Evolutionary conservation across 2,113 vertebrate genomes (phyloP).

Genomic region (Tupaia chinensis): DNA sequence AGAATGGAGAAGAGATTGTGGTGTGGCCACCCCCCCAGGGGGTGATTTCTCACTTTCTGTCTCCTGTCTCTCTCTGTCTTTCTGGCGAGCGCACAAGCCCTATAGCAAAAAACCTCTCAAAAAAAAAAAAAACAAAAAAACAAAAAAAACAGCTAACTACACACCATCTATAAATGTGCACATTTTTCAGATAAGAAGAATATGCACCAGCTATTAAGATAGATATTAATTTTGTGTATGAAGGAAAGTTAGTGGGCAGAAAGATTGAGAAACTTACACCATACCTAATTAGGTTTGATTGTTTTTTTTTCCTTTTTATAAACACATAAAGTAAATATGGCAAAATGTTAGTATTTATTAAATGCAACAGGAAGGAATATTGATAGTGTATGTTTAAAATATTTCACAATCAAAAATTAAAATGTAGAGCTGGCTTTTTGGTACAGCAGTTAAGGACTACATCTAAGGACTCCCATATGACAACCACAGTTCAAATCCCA

Average conservation of each 20-base stretch:
- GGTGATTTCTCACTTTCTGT: no score
- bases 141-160: no score
- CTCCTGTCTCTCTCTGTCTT: no score
- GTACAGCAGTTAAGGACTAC: no score
- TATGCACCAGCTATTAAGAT: background rate
- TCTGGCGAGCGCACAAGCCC: no score
- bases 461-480: no score
- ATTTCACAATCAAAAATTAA: constrained; percentile 69
- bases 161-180: background rate
- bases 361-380: constrained; percentile 20
- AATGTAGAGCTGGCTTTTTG: background rate
- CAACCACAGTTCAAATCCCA: no score
- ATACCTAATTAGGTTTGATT: background rate
- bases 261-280: background rate
- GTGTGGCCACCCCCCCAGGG: no score
- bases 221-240: background rate
- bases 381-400: constrained; percentile 14
- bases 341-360: constrained; percentile 56
- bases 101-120: no score
- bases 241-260: background rate
- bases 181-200: constrained; percentile 10
- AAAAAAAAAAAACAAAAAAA: no score
- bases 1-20: no score
- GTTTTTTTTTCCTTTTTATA: background rate
- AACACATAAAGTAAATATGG: constrained; percentile 41